Evolutionary conservation across 2,113 vertebrate species (phyloP), one percentile per base, ranked within the genome.

Genomic region (Sinocyclocheilus rhinocerous): DNA sequence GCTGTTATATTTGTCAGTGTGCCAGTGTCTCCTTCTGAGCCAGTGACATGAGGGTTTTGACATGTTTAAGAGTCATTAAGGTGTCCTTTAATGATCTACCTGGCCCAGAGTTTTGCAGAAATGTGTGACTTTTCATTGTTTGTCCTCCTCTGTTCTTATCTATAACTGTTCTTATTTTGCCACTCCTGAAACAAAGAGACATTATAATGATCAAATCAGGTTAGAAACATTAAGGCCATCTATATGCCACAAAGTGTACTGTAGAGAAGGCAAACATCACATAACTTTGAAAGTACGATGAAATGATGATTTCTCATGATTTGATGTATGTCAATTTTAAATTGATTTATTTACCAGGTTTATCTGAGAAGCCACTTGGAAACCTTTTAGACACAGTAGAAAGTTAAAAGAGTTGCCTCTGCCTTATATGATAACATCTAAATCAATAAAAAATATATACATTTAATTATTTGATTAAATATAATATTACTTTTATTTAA

Each of bases 171-270:
- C 15, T 70, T 70, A 65, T 22, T 52, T 48, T 11, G 73, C 16
- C 24, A 16, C 42, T 52, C 59, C 75, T 77, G 59, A 85, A 78
- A 85, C 73, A 78, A 36, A 73, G 70, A 45, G 0, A n/a, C 36
- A n/a, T n/a, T 22, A 22, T 72, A 42, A 42, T 63, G 4, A 63
- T 4, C 22, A 11, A 63, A 63, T 63, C n/a, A 11, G n/a, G 11
- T 24, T 63, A 26, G 22, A 24, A 63, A 63, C 10, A 13, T 24
- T 26, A 63, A 63, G n/a, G 61, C 1, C n/a, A 67, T 67, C 26
- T 12, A 67, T 15, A 67, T 67, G 26, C 6, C 24, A 6, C 13
- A 67, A 67, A 67, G 26, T 22, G 1, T 33, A 33, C 13, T 67
- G 65, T 67, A 57, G 55, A 57, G 18, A 50, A 50, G 12, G 13